Percentiles rank a stretch among this genome's conserved stretches.
These are phyloP conservation scores for honey bee (Apis mellifera) DNA, from an alignment of 1,140 invertebrate genomes.

Conservation along the genomic window Amel_HAv3.1 CM009932.2:9201001-9201500, in stretches of 20 bases:
- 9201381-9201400: no score
- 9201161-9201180: background rate
- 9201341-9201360: no score
- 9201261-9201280: no score
- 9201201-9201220: background rate
- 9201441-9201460: no score
- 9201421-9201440: no score
- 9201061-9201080: background rate
- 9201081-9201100: background rate
- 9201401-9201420: no score
- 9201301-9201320: no score
- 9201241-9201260: background rate
- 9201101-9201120: background rate
- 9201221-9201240: background rate
- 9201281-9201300: no score
- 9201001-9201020: background rate
- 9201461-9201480: no score
- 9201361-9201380: no score
- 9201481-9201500: no score
- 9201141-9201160: constrained; percentile 1
- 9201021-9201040: background rate
- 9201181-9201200: background rate
- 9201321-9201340: no score
- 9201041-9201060: background rate
- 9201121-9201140: constrained; percentile 1